phyloP scores from a whole-genome alignment of 2,113 vertebrate species.

The Manacus vitellinus region DNA sequence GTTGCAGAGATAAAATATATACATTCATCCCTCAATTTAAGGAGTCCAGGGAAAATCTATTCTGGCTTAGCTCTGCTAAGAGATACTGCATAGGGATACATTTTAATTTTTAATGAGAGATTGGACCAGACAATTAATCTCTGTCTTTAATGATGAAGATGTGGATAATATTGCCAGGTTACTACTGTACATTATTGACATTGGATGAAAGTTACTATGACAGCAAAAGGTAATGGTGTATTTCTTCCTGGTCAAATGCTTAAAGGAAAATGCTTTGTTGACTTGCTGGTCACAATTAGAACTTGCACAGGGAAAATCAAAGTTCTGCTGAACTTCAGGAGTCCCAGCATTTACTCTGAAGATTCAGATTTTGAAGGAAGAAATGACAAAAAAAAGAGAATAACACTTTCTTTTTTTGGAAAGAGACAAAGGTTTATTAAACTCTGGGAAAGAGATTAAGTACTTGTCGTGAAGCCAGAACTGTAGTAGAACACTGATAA shows the following conservation, averaged over 20 bases:
- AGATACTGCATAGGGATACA: neutral
- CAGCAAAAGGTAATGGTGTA: neutral
- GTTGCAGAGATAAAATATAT: neutral
- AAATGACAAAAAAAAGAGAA: neutral
- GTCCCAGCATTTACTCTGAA: neutral
- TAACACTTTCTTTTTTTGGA: neutral
- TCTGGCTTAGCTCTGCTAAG: neutral
- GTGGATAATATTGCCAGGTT: neutral
- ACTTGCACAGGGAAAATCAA: neutral
- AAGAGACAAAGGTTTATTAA: slow-evolving; percentile 1
- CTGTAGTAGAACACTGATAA: neutral
- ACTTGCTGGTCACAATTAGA: neutral
- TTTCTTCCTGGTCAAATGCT: neutral
- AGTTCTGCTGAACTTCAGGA: neutral
- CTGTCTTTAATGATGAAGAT: neutral
- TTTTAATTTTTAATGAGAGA: neutral
- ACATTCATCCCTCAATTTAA: neutral
- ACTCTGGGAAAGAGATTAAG: neutral
- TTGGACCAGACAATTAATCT: slow-evolving; percentile 1
- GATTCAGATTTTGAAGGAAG: neutral
- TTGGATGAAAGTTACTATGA: neutral
- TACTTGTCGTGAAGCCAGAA: neutral
- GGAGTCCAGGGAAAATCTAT: neutral
- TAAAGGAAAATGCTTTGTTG: neutral
- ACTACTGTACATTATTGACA: neutral